Conservation (phyloP, 2,797 vertebrate species). For the Hoplostethus atlanticus region DNA sequence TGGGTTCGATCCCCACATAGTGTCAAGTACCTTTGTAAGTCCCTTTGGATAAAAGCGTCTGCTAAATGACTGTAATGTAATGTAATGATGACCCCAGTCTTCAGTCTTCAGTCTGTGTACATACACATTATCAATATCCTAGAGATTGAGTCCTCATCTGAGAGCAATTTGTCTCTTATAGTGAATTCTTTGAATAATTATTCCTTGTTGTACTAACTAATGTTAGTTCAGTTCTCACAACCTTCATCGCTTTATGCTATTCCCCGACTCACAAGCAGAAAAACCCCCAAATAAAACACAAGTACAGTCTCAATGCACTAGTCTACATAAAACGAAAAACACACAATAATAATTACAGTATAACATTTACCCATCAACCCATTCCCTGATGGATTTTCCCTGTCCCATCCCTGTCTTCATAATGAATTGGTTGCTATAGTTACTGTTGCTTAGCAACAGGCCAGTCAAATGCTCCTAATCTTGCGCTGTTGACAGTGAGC, state of each 20-base stretch:
- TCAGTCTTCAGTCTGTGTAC: not conserved
- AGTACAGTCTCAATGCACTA: conserved; percentile 43
- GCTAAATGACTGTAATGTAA: too few species aligned
- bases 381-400: conserved; percentile 81
- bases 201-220: conserved; percentile 4
- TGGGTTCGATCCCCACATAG: too few species aligned
- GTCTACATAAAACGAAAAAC: conserved; percentile 61
- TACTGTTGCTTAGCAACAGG: conserved; percentile 88
- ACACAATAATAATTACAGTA: conserved; percentile 75
- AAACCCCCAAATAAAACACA: conserved; percentile 13
- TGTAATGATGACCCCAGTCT: not conserved
- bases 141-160: conserved; percentile 10
- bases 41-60: too few species aligned
- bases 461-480: conserved; percentile 89
- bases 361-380: conserved; percentile 75
- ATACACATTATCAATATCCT: not conserved
- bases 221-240: conserved; percentile 2
- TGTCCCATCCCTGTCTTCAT: conserved; percentile 85
- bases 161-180: not conserved
- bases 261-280: conserved; percentile 4
- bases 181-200: not conserved
- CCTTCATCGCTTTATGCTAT: conserved; percentile 16
- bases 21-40: too few species aligned
- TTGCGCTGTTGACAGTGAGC: conserved; percentile 86
- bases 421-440: conserved; percentile 82